These are phyloP conservation scores for Ridgeia piscesae DNA, from an alignment of 1,140 invertebrate genomes.

Conservation along the genomic window DNA sequence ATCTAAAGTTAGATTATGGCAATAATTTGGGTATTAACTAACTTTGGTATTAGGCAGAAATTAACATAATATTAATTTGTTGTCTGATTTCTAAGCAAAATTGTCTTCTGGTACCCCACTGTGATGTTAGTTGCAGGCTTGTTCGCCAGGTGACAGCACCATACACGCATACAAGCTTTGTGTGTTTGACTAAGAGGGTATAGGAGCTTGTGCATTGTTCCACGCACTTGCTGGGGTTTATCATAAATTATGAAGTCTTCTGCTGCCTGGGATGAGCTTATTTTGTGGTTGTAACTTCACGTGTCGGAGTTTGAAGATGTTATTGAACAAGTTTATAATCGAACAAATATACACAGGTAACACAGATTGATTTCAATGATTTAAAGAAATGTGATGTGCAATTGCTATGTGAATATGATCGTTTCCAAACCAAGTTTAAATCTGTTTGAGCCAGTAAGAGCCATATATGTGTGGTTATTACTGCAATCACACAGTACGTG, in stretches of 20 bases:
- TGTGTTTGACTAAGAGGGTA: not conserved
- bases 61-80: not conserved
- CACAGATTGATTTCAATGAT: not conserved
- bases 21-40: not conserved
- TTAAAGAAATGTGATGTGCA: not conserved
- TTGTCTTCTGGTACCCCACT: not conserved
- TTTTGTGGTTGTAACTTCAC: not conserved
- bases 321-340: not conserved
- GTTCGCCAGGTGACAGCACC: not conserved
- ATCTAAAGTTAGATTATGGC: not conserved
- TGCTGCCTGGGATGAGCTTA: not conserved
- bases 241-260: not conserved
- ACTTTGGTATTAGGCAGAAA: not conserved
- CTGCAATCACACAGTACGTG: too few relatives aligned
- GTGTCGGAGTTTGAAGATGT: not conserved
- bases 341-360: not conserved
- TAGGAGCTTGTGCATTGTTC: too few relatives aligned
- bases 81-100: not conserved
- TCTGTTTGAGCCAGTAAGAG: too few relatives aligned
- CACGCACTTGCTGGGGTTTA: not conserved
- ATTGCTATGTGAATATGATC: not conserved
- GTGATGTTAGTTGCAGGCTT: not conserved
- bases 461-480: too few relatives aligned
- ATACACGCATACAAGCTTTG: not conserved
- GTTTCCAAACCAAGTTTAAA: not conserved